Evolutionary conservation across 1,140 invertebrate genomes (phyloP).

Genomic region (Arion vulgaris): DNA sequence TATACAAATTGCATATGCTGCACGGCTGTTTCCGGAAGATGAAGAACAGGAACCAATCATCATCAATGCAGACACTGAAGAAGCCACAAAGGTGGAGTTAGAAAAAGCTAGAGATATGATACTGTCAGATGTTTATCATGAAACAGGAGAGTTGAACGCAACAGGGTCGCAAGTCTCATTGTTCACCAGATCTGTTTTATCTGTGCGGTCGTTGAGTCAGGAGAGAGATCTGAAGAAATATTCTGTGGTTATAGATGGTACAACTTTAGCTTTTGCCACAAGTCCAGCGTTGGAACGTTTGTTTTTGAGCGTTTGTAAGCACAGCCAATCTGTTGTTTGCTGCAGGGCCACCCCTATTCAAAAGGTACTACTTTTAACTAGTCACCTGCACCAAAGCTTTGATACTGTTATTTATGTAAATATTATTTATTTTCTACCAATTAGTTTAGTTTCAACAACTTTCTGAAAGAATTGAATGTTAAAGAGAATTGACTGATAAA

Average conservation of each 20-base stretch:
- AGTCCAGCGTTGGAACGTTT: conserved; percentile 72
- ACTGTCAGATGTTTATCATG: background rate
- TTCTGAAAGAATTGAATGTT: no score
- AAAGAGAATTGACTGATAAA: no score
- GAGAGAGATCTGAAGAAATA: conserved; percentile 44
- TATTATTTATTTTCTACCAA: no score
- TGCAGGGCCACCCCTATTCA: conserved; percentile 72
- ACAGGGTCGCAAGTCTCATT: conserved; percentile 12
- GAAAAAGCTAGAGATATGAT: conserved; percentile 58
- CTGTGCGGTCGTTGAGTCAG: conserved; percentile 50
- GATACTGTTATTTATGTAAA: no score
- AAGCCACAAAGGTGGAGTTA: conserved; percentile 51
- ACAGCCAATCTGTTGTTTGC: conserved; percentile 71
- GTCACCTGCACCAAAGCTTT: no score
- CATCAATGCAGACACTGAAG: conserved; percentile 80
- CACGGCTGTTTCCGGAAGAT: conserved; percentile 87
- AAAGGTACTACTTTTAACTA: conserved; percentile 61
- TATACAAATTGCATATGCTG: conserved; percentile 96
- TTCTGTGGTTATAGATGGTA: conserved; percentile 94
- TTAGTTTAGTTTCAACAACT: no score
- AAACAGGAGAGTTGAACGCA: background rate
- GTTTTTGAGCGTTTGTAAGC: conserved; percentile 63
- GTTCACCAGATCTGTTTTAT: conserved; percentile 13
- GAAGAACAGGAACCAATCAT: conserved; percentile 79
- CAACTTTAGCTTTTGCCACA: conserved; percentile 89